A percentile compares a stretch with the other conserved stretches of the same genome.
Evolutionary conservation across 2,113 vertebrate species (phyloP).

Genomic region (Eptesicus fuscus): DNA sequence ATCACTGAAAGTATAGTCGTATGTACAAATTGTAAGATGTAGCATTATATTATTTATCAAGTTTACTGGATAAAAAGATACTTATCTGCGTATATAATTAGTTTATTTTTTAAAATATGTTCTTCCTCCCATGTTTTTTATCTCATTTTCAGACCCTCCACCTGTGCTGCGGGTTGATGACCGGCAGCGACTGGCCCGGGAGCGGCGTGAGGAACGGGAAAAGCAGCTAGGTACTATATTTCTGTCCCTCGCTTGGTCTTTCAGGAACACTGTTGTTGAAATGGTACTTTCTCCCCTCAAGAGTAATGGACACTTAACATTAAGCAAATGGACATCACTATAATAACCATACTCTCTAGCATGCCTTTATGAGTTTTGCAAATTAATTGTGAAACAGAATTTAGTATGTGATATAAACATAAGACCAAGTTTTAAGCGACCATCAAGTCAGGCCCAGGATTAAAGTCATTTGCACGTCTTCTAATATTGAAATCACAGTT

Average conservation of each 20-base stretch:
- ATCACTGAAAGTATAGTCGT: not conserved
- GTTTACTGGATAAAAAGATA: not conserved
- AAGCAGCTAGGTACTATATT: conserved; percentile 89
- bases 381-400: not conserved
- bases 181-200: conserved; percentile 91
- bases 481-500: not conserved
- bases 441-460: not conserved
- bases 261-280: not conserved
- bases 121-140: not conserved
- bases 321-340: not conserved
- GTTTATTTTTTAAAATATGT: not conserved
- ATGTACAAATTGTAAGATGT: not conserved
- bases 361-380: not conserved
- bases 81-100: not conserved
- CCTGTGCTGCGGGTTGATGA: conserved; percentile 92
- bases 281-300: not conserved
- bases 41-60: not conserved
- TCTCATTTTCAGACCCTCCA: conserved; percentile 83
- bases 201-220: conserved; percentile 91
- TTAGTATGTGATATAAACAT: not conserved
- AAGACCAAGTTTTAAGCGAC: not conserved
- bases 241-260: rapidly evolving
- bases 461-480: not conserved
- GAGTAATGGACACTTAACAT: not conserved
- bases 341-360: not conserved